phyloP scores from a whole-genome alignment of 2,888 invertebrate species.

The Nephrotoma flavescens region DNA sequence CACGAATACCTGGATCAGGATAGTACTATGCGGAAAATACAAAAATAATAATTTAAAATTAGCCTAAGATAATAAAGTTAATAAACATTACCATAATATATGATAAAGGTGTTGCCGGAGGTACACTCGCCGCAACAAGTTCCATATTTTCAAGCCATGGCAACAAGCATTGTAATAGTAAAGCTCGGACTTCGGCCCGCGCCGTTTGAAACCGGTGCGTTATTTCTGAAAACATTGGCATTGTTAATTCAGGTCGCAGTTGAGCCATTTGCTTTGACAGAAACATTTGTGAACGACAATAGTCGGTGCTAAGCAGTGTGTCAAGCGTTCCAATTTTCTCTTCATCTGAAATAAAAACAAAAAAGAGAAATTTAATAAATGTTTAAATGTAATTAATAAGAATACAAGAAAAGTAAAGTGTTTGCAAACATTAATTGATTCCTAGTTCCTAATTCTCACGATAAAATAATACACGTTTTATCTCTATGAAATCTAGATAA shows the following conservation, averaged over 20 bases:
- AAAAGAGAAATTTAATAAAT: background rate
- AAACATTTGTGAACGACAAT: conserved; percentile 84
- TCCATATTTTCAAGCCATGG: conserved; percentile 99
- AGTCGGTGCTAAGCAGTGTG: conserved; percentile 70
- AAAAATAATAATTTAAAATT: conserved; percentile 8
- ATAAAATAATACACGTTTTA: too few relatives aligned
- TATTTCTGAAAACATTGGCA: conserved; percentile 99
- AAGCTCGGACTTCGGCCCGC: conserved; percentile 78
- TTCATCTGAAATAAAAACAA: conserved; percentile 22
- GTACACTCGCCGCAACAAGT: conserved; percentile 89
- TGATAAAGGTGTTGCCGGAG: conserved; percentile 72
- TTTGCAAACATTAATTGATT: too few relatives aligned
- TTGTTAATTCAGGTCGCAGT: conserved; percentile 91
- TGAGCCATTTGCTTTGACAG: conserved; percentile 86
- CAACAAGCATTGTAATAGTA: conserved; percentile 79
- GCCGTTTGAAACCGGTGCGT: conserved; percentile 95
- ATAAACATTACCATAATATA: conserved; percentile 56
- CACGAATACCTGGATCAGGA: conserved; percentile 47
- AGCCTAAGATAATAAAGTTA: background rate
- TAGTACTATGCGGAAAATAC: conserved; percentile 36
- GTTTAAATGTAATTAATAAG: background rate
- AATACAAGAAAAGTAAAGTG: background rate
- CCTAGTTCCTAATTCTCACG: too few relatives aligned
- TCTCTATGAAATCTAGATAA: too few relatives aligned
- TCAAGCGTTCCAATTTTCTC: conserved; percentile 57